phyloP scores from a whole-genome alignment of 1,140 invertebrate species.

The Saccostrea glomerata region DNA sequence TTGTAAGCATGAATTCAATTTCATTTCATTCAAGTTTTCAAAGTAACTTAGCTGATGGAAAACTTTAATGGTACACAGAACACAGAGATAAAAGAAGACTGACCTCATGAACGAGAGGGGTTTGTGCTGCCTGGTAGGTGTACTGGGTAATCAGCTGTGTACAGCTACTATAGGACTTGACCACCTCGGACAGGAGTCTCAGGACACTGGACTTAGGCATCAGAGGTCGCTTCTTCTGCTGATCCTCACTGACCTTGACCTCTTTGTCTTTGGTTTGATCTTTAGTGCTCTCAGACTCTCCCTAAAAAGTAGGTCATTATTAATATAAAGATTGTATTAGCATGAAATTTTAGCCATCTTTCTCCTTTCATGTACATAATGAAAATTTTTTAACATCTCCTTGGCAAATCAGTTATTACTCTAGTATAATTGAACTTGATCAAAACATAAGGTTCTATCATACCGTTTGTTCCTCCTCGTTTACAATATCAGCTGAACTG shows the following conservation, averaged over 20 bases:
- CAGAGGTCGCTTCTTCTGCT: slow-evolving; percentile 80
- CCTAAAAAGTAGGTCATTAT: neutral
- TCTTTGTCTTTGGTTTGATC: slow-evolving; percentile 62
- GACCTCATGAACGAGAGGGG: slow-evolving; percentile 85
- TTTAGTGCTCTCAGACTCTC: slow-evolving; percentile 34
- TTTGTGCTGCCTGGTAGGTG: slow-evolving; percentile 84
- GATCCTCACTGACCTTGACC: slow-evolving; percentile 77
- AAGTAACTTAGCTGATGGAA: too few relatives aligned
- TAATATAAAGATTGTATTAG: neutral
- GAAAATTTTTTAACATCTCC: neutral
- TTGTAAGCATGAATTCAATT: too few relatives aligned
- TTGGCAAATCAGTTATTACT: too few relatives aligned
- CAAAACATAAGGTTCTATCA: neutral
- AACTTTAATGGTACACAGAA: too few relatives aligned
- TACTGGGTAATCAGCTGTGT: slow-evolving; percentile 89
- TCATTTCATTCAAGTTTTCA: too few relatives aligned
- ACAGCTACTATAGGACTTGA: slow-evolving; percentile 89
- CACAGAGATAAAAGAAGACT: slow-evolving; percentile 18
- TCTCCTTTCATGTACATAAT: neutral
- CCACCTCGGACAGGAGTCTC: slow-evolving; percentile 89
- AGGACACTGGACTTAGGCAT: slow-evolving; percentile 89
- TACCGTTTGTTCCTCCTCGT: slow-evolving; percentile 65
- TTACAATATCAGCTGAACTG: slow-evolving; percentile 64
- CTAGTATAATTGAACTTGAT: too few relatives aligned
- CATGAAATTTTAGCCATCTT: neutral